These are phyloP conservation scores for Sus cebifrons DNA, from an alignment of 2,797 vertebrate genomes.

Conservation along the genomic window DNA sequence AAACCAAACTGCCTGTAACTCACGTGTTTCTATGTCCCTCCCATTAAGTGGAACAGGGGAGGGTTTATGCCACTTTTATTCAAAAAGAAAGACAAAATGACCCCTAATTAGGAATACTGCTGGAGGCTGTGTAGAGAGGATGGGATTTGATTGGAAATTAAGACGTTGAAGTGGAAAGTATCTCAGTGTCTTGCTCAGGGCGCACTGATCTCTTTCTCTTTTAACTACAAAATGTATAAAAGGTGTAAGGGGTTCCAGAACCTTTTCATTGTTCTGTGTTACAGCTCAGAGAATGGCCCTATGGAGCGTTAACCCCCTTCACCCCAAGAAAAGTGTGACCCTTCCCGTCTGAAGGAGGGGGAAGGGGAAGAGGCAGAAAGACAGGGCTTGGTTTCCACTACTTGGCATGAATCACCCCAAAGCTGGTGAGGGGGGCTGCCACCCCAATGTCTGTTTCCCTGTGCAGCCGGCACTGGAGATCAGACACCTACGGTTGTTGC, in stretches of 20 bases:
- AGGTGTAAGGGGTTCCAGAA: neutral
- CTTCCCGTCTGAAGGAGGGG: neutral
- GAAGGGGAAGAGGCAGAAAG: too few species aligned
- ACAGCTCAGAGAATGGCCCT: neutral
- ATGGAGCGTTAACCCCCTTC: slow-evolving; percentile 28
- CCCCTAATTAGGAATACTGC: slow-evolving; percentile 21
- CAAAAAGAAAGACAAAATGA: slow-evolving; percentile 55
- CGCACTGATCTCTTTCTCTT: neutral
- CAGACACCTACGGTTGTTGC: too few species aligned
- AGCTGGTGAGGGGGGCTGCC: neutral
- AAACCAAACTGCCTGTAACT: slow-evolving; percentile 38
- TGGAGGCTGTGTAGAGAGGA: neutral
- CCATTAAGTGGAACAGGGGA: neutral
- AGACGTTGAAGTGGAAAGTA: neutral
- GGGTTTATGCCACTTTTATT: slow-evolving; percentile 38
- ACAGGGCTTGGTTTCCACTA: neutral
- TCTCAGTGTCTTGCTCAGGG: neutral
- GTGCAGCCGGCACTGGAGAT: neutral
- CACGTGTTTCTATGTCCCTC: neutral
- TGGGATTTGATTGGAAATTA: neutral
- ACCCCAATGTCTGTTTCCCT: neutral
- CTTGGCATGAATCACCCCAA: neutral
- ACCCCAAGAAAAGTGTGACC: neutral
- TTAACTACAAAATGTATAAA: slow-evolving; percentile 49
- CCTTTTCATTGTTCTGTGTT: slow-evolving; percentile 53